Evolutionary conservation across 2,113 vertebrate species (phyloP), one percentile per base, ranked within the genome.

Genomic region (Gymnorhina tibicen): DNA sequence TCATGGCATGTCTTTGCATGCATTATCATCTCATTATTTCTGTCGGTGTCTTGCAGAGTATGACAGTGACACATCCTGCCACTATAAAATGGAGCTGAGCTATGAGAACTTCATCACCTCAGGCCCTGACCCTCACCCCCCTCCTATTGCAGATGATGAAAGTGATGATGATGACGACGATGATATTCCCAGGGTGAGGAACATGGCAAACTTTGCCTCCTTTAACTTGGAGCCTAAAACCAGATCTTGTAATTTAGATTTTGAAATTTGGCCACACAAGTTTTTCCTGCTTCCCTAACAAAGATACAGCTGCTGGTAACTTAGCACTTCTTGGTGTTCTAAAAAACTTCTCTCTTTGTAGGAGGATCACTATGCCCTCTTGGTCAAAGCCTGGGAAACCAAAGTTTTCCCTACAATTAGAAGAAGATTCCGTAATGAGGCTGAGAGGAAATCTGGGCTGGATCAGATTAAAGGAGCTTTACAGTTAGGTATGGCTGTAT

Each of bases 371-470:
- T 99, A 99, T 10, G 99, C 99, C 60, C 97, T 99, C 88, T 98
- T 99, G 87, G 99, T 99, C 64, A 99, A 99, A 98, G 99, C 99
- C 23, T 99, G 99, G 99, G 99, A 99, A 97, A 99, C 99, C 37
- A 99, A 99, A 96, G 99, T 99, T 69, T 99, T 99, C 92, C 99
- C 99, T 39, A 99, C 99, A 16, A 99, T 99, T 96, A 98, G 99
- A n/a, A 99, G 99, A 91, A 98, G 99, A 22, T 99, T 99, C 97
- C 99, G 99, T 64, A 99, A 99, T 11, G 99, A 99, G 91, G 99
- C 99, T 10, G 99, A 99, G 94, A 98, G 99, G 91, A 99, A 99
- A 89, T 99, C 99, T 10, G 99, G 99, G 32, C 89, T 99, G 97
- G 99, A 99, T 95, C 99, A 99, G 96, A 99, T 99, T 92, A 99